Evolutionary conservation across 2,888 invertebrate species (phyloP), one percentile per base, ranked within the genome.

Genomic region (Stictocephala bisonia): DNA sequence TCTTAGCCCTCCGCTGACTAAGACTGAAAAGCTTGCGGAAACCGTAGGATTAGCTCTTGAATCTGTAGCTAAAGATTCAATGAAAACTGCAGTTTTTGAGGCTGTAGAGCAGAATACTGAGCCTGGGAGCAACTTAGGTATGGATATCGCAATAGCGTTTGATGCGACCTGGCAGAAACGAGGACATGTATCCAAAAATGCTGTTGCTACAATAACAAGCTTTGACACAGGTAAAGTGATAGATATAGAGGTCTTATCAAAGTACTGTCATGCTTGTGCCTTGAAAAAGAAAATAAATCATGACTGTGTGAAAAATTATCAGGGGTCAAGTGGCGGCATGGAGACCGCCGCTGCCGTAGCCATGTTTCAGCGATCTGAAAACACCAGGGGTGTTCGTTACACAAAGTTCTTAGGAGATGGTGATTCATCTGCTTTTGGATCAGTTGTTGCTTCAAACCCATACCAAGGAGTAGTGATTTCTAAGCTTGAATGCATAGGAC

Each of bases 101-200:
- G 68, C 50, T 27, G 51, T 68, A n/a, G 68, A 68, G 31, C n/a
- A n/a, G n/a, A n/a, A 50, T 22, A 50, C 22, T 26, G 48, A 24
- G 29, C 48, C 9, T 50, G 2, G 26, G 15, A 15, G 18, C 1
- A 13, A 2, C 27, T 22, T 50, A 27, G 20, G 18, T n/a, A 6
- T 48, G 4, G 71, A 71, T 27, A 71, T 71, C 29, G 18, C 41
- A 9, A 27, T 71, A 15, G 11, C 71, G 31, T 71, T 71, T 60
- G 72, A 72, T 35, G 29, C 50, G 20, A 66, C 31, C 15, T 64
- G 66, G 72, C 72, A 71, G 13, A 71, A 71, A 40, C 24, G 71
- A 44, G 71, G 71, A 4, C 41, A 40, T 24, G 48, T 22, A 11
- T 72, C 35, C 1, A 24, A 24, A 35, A 50, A 72, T 50, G 64